These are phyloP conservation scores for Schizopygopsis pylzovi DNA, from an alignment of 2,797 vertebrate genomes.

Conservation along the genomic window DNA sequence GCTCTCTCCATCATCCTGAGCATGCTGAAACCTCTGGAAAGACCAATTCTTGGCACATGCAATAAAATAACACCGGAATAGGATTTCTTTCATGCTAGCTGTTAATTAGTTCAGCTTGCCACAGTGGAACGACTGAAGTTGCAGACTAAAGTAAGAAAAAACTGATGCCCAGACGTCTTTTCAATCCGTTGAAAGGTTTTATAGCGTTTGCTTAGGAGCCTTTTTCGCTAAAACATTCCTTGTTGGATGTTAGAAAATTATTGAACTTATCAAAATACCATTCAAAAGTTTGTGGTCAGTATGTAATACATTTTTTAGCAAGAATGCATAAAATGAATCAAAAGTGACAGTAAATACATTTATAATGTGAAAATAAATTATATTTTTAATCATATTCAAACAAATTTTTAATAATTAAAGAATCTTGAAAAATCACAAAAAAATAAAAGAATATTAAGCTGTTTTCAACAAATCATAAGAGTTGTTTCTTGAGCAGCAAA, in stretches of 20 bases:
- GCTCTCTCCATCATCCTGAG: neutral
- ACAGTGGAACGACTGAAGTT: neutral
- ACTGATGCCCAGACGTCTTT: neutral
- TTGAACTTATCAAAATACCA: too few relatives aligned
- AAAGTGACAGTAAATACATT: neutral
- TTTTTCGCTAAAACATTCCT: neutral
- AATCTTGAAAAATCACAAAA: too few relatives aligned
- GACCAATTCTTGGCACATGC: neutral
- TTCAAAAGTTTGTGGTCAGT: neutral
- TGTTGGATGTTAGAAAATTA: neutral
- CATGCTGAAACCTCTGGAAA: slow-evolving; percentile 1
- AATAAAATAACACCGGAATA: neutral
- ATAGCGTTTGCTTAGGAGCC: neutral
- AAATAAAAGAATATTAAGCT: too few relatives aligned
- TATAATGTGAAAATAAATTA: neutral
- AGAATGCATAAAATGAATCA: neutral
- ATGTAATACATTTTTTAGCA: neutral
- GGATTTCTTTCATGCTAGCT: slow-evolving; percentile 11
- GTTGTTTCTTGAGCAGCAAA: too few relatives aligned
- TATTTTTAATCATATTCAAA: neutral
- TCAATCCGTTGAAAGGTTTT: too few relatives aligned
- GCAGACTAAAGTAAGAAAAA: neutral
- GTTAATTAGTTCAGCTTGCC: slow-evolving; percentile 27
- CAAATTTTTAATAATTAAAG: too few relatives aligned
- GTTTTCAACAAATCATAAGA: too few relatives aligned